Evolutionary conservation across 2,888 invertebrate genomes (phyloP).

Genomic region (Pseudolycoriella hygida): DNA sequence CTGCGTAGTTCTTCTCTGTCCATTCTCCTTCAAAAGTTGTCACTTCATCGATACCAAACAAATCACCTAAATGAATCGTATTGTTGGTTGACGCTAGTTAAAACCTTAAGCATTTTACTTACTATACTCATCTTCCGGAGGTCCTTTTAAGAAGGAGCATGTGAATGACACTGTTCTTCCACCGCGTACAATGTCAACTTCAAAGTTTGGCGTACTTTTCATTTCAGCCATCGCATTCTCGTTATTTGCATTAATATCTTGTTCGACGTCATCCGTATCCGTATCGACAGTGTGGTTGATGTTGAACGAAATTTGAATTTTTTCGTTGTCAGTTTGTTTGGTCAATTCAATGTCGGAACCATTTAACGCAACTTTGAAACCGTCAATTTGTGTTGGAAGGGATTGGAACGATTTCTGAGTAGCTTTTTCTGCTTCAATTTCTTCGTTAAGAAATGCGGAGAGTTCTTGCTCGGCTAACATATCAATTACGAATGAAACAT

Average conservation of each 20-base stretch:
- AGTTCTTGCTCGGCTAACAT: constrained; percentile 69
- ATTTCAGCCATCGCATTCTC: constrained; percentile 65
- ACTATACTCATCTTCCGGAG: constrained; percentile 57
- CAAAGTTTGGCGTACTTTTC: constrained; percentile 83
- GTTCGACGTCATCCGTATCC: no score
- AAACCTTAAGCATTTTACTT: constrained; percentile 15
- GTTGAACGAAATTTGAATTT: constrained; percentile 51
- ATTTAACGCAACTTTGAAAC: constrained; percentile 59
- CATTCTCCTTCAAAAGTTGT: constrained; percentile 76
- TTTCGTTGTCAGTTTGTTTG: constrained; percentile 51
- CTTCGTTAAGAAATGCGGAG: constrained; percentile 80
- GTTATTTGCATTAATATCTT: no score
- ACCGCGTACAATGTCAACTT: constrained; percentile 66
- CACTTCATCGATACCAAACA: constrained; percentile 87
- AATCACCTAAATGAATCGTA: constrained; percentile 44
- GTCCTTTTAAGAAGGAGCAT: constrained; percentile 61
- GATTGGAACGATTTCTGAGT: constrained; percentile 57
- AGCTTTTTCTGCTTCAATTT: constrained; percentile 81
- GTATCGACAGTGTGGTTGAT: constrained; percentile 90
- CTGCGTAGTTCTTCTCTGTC: constrained; percentile 73
- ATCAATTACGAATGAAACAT: constrained; percentile 4
- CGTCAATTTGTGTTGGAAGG: constrained; percentile 59
- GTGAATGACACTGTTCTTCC: constrained; percentile 64
- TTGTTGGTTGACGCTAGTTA: no score
- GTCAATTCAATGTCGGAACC: constrained; percentile 73